A percentile compares a stretch with the other conserved stretches of the same genome.
These are phyloP conservation scores for Passer domesticus DNA, from an alignment of 2,113 vertebrate species.

Conservation along the genomic window DNA sequence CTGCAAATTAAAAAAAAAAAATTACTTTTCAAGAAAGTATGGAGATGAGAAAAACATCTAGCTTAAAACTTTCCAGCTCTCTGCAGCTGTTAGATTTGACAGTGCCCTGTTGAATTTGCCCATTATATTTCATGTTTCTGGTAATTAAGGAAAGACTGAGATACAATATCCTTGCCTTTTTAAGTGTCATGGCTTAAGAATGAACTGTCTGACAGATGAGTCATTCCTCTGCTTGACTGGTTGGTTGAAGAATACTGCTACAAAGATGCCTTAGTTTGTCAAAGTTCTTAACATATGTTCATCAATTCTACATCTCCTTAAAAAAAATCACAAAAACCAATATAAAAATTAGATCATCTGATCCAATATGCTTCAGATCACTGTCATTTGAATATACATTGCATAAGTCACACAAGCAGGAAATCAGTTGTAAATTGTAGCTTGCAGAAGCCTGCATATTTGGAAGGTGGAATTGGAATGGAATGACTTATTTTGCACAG, in stretches of 20 bases:
- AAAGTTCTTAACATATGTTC: neutral
- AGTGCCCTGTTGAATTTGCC: constrained; percentile 25
- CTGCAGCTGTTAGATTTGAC: neutral
- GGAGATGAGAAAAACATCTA: neutral
- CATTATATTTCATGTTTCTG: neutral
- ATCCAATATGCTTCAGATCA: neutral
- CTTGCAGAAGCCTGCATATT: neutral
- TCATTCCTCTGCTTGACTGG: neutral
- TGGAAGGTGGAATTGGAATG: neutral
- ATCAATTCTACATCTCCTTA: neutral
- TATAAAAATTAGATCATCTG: neutral
- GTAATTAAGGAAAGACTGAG: constrained; percentile 5
- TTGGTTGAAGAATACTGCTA: neutral
- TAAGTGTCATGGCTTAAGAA: neutral
- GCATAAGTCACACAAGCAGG: neutral
- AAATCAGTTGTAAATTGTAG: neutral
- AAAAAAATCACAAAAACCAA: neutral
- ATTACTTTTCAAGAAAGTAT: neutral
- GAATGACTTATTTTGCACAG: constrained; percentile 14
- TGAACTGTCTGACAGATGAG: constrained; percentile 13
- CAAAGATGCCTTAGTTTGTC: neutral
- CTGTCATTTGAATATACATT: neutral
- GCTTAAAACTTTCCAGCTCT: neutral
- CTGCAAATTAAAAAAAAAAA: neutral
- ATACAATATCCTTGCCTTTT: constrained; percentile 47